Conservation (phyloP, 2,888 invertebrate genomes). For the Hypercompe scribonia region DNA sequence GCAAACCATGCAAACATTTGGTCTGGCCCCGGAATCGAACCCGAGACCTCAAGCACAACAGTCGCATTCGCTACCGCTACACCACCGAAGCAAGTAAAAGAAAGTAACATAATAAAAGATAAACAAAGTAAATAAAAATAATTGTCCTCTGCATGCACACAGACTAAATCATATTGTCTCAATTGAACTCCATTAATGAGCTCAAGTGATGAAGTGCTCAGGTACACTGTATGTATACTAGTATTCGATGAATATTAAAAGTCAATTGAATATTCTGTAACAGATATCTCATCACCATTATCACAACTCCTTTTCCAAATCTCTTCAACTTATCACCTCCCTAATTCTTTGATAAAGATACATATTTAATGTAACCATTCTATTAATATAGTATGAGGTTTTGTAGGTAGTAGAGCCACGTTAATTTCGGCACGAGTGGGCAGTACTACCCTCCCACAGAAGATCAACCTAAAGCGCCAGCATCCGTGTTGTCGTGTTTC, state of each 20-base stretch:
- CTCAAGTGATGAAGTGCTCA: not conserved
- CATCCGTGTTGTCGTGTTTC: no score
- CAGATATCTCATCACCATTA: no score
- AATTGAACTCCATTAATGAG: not conserved
- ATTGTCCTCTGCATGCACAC: not conserved
- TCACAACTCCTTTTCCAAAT: not conserved
- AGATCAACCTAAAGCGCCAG: no score
- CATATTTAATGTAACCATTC: not conserved
- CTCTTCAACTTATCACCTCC: not conserved
- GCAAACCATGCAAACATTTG: no score
- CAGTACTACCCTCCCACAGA: no score
- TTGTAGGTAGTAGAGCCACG: no score
- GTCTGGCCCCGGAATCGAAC: no score
- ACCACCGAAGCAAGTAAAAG: no score
- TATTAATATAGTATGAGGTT: not conserved
- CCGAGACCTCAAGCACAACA: no score
- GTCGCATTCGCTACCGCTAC: no score
- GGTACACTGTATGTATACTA: not conserved
- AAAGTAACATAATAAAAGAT: no score
- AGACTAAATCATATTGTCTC: not conserved
- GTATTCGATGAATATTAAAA: not conserved
- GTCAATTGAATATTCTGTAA: not conserved
- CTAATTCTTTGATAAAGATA: not conserved
- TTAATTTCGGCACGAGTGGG: no score
- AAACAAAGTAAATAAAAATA: not conserved